Evolutionary conservation across 2,888 invertebrate species (phyloP), one percentile per base, ranked within the genome.

Genomic region (Pristionchus arcanus): DNA sequence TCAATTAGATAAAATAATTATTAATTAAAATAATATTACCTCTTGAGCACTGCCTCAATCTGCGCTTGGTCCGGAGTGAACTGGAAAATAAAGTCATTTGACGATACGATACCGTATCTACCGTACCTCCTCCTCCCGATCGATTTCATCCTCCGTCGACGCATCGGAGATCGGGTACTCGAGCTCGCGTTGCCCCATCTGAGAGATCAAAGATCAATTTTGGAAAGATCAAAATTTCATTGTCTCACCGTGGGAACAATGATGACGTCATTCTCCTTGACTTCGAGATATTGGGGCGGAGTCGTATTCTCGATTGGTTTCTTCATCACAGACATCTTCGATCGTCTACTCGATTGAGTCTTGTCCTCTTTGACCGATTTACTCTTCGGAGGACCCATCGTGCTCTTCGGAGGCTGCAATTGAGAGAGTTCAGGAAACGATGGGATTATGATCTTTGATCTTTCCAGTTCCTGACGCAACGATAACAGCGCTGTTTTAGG

Each of bases 31-130:
- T n/a, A n/a, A n/a, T 4, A 74, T 34, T 4, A 77, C 77, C 25
- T 77, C 77, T 77, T 77, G 77, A 77, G 77, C 42, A 77, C 77
- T 21, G 42, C 77, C n/a, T 77, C 77, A 42, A 77, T 77, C 16
- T 77, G 25, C 15, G 37, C 77, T 42, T 77, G 77, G 25, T 42
- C 42, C 25, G 77, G 77, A 77, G 77, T 77, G 77, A 77, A 77
- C 77, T 77, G 77, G 0, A 77, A 74, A 25, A 19, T 71, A 71
- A 21, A 71, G 31, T 15, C 34, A 71, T 11, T 71, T 71, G n/a
- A 5, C 63, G 63, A 66, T n/a, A 25, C 2, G n/a, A 28, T 13
- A 66, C n/a, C 13, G n/a, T 21, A 37, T 37, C 19, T 77, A 19
- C 34, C 77, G 21, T 42, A 77, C 77, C 42, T 77, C 77, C 42